Evolutionary conservation across 2,888 invertebrate species (phyloP), one percentile per base, ranked within the genome.

Genomic region (Drosophila conformis): DNA sequence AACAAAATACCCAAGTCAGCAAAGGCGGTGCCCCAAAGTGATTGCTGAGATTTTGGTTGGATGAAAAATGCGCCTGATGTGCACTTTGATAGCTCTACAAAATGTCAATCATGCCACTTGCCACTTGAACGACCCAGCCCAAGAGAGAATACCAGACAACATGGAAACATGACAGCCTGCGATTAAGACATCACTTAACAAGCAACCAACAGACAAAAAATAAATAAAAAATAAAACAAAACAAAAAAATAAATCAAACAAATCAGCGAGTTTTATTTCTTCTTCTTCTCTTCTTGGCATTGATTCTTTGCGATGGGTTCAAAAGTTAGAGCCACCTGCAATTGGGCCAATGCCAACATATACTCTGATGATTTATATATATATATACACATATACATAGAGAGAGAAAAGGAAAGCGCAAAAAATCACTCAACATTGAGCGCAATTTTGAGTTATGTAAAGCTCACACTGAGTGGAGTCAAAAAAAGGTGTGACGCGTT

Each of bases 281-380:
- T 27, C 27, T 33, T 36, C 8, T 40, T 40, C 27, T 27, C 42
- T 60, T 61, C 25, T 77, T 76, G 71, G 63, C 69, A 69, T 52
- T 60, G 40, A 66, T 69, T 48, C 61, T 51, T 5, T 53, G 57
- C 52, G 57, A 18, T 60, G 56, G 74, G 77, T 83, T 88, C 76
- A 76, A 73, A 81, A 67, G 70, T 65, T 78, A 49, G 48, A 65
- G 63, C 64, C 87, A 87, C 89, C 89, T 87, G 90, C 89, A 87
- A 80, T 73, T 79, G 82, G 75, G 82, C 84, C 89, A 89, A 89
- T 87, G 90, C 80, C 89, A 89, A 63, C 25, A 46, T 46, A 25
- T 46, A 15, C 46, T 15, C 15, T 7, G 42, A 21, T 42, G 11
- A 15, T 46, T 25, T 46, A 8, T 42, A 48, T 29, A 27, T 42